Percentiles rank a stretch among this genome's conserved stretches.
phyloP scores from a whole-genome alignment of 92 coral and sea anemone genomes.

The Scolanthus callimorphus region DNA sequence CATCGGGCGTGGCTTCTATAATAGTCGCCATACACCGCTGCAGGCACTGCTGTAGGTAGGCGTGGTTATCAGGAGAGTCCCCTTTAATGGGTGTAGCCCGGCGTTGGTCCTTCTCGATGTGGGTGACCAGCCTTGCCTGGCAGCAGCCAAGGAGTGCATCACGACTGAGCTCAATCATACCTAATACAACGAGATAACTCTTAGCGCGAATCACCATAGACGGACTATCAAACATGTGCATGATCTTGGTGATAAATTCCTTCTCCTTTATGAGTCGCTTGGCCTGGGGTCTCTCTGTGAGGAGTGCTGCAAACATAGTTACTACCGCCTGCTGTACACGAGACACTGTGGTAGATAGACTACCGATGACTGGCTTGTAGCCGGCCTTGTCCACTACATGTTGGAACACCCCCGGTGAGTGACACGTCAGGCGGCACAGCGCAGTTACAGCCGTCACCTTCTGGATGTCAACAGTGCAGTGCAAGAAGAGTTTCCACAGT shows the following conservation, averaged over 20 bases:
- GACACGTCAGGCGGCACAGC: constrained; percentile 78
- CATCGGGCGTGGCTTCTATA: constrained; percentile 56
- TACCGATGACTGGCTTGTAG: constrained; percentile 75
- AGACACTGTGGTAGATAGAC: constrained; percentile 73
- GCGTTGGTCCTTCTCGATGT: constrained; percentile 81
- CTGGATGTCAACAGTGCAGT: constrained; percentile 89
- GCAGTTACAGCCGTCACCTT: constrained; percentile 93
- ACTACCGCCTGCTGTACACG: constrained; percentile 88
- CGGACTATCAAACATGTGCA: constrained; percentile 87
- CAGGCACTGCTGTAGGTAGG: constrained; percentile 75
- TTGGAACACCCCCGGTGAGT: constrained; percentile 78
- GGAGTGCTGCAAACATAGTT: constrained; percentile 86
- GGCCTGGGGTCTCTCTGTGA: constrained; percentile 77
- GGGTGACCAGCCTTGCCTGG: constrained; percentile 77
- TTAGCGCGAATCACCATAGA: constrained; percentile 85
- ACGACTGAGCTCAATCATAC: constrained; percentile 57
- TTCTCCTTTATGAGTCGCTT: constrained; percentile 82
- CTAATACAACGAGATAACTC: constrained; percentile 71
- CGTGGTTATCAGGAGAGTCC: constrained; percentile 61
- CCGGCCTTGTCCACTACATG: constrained; percentile 97
- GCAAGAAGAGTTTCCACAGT: constrained; percentile 92
- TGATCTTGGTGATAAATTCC: constrained; percentile 69
- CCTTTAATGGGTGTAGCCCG: constrained; percentile 85
- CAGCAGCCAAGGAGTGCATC: constrained; percentile 88
- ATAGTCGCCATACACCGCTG: constrained; percentile 65